Conservation (phyloP, 2,888 invertebrate species). For the Apomyelois bistriatella region DNA sequence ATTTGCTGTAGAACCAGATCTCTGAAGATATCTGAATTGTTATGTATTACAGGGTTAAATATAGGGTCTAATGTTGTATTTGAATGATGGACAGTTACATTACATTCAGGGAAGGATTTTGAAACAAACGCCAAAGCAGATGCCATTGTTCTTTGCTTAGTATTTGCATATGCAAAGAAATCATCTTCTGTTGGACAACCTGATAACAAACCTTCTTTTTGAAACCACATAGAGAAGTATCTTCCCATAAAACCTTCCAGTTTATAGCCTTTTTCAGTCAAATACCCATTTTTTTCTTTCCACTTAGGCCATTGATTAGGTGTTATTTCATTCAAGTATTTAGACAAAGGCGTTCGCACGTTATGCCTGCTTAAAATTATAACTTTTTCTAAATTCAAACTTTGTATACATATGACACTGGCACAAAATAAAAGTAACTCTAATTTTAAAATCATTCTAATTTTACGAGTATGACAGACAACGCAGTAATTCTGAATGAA, state of each 20-base stretch:
- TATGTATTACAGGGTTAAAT: constrained; percentile 59
- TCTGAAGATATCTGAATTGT: constrained; percentile 42
- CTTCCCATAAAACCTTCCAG: constrained; percentile 57
- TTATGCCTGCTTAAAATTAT: constrained; percentile 57
- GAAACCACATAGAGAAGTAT: constrained; percentile 52
- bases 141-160: constrained; percentile 52
- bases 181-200: constrained; percentile 45
- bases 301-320: constrained; percentile 47
- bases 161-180: constrained; percentile 60
- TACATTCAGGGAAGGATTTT: constrained; percentile 54
- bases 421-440: neutral
- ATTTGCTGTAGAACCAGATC: constrained; percentile 44
- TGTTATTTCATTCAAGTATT: constrained; percentile 36
- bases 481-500: no score
- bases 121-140: constrained; percentile 56
- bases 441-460: neutral
- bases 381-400: constrained; percentile 40
- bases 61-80: constrained; percentile 42
- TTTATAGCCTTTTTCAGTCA: constrained; percentile 52
- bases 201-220: constrained; percentile 36
- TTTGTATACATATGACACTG: neutral
- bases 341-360: constrained; percentile 48
- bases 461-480: neutral
- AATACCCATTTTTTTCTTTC: constrained; percentile 36
- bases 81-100: constrained; percentile 48